Evolutionary conservation across 1,140 invertebrate genomes (phyloP).

Genomic region (Zophobas atratus): DNA sequence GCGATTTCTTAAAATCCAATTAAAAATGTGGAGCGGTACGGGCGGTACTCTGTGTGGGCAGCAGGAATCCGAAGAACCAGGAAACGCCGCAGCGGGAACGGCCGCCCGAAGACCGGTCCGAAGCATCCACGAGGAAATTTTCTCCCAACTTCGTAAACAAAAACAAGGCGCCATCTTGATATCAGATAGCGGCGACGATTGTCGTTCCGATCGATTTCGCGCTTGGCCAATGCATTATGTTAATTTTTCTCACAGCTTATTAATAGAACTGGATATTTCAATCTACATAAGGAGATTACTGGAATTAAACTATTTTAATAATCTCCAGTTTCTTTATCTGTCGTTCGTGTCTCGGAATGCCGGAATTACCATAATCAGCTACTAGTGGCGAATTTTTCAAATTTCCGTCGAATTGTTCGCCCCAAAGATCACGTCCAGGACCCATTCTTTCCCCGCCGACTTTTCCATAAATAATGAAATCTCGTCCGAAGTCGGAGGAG

Average conservation of each 20-base stretch:
- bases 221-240: conserved; percentile 23
- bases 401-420: neutral
- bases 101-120: neutral
- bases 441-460: no score
- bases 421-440: neutral
- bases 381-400: conserved; percentile 31
- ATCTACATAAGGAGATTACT: conserved; percentile 43
- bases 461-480: neutral
- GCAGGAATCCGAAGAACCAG: conserved; percentile 11
- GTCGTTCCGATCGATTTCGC: conserved; percentile 24
- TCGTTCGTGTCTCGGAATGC: conserved; percentile 33
- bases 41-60: conserved; percentile 20
- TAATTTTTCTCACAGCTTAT: conserved; percentile 36
- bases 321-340: conserved; percentile 30
- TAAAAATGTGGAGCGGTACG: conserved; percentile 17
- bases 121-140: conserved; percentile 7
- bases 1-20: conserved; percentile 43
- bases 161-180: neutral
- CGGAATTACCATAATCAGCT: conserved; percentile 30
- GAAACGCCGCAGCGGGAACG: conserved; percentile 6
- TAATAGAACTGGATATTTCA: conserved; percentile 41
- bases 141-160: neutral
- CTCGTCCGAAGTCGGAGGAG: neutral
- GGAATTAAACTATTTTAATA: conserved; percentile 43
- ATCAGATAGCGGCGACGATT: neutral